Base-by-base conservation (phyloP, 2,113 vertebrate genomes). In the Hypomesus transpacificus region DNA sequence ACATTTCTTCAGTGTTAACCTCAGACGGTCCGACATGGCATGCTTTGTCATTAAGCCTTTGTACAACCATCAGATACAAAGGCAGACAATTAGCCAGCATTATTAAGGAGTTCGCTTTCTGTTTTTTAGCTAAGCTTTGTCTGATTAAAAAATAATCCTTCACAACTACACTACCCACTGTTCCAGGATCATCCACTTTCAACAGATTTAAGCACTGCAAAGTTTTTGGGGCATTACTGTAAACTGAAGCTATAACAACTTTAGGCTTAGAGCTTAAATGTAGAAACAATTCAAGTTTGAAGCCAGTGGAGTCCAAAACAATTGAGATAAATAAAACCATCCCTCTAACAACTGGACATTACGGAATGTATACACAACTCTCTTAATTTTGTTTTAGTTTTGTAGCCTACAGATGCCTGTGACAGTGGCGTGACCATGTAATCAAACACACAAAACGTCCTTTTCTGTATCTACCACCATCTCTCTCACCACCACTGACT, bases 11-110 rank as follows among this genome's bases (percentile, higher is more conserved):
- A 1, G 67, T 82, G 85, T 84, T 85, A 81, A 81, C 75, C 68
- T 67, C 74, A 85, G 85, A 70, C 77, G 84, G 78, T 88, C 82
- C 83, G 57, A 68, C 64, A 21, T 51, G 50, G 75, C 75, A 60
- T 71, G 80, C 71, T 73, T 53, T 52, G 28, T 80, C 74, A 53
- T 18, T 24, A 50, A 39, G 61, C 75, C 70, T 85, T 86, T 86
- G 78, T 86, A 75, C 11, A 39, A 76, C 78, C 80, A 53, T 74
- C 82, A 69, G 71, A 78, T 76, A 80, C 82, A 86, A 84, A 82
- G 76, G 87, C 76, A 73, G 79, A 84, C 82, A 84, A 86, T 89
- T 88, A 87, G 86, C 79, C 61, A 69, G 1, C 60, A 70, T 80
- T 82, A 83, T 88, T 82, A 82, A 81, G 84, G 67, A 52, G 17